Conservation (phyloP, 2,113 vertebrate species). For the Irena cyanogastra region DNA sequence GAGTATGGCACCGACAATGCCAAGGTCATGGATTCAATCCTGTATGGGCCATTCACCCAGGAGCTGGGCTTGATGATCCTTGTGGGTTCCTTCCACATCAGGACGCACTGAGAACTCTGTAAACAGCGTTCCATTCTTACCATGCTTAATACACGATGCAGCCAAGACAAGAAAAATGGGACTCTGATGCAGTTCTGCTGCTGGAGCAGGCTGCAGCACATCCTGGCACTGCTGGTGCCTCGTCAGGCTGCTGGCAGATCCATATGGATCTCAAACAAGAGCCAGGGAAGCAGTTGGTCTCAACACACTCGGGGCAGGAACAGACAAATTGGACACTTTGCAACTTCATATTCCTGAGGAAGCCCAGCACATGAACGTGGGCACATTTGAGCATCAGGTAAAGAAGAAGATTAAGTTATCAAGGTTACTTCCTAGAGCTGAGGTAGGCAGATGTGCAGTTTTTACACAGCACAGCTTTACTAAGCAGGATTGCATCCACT, state of each 20-base stretch:
- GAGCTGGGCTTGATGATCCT: neutral
- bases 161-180: neutral
- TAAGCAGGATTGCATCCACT: neutral
- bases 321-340: neutral
- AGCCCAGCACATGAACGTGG: fast-evolving
- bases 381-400: neutral
- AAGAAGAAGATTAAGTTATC: neutral
- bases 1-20: neutral
- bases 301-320: neutral
- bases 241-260: fast-evolving
- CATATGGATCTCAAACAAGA: fast-evolving
- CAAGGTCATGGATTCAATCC: neutral
- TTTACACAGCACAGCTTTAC: neutral
- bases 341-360: neutral
- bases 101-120: neutral
- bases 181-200: fast-evolving
- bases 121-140: neutral
- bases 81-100: neutral
- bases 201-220: neutral
- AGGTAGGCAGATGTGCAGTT: neutral
- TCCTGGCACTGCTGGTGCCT: neutral
- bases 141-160: fast-evolving
- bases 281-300: neutral
- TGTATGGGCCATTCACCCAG: neutral
- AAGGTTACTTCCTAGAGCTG: neutral